Percentiles rank a stretch among this genome's conserved stretches.
Conservation (phyloP, 1,140 invertebrate genomes). For the Cydia pomonella region DNA sequence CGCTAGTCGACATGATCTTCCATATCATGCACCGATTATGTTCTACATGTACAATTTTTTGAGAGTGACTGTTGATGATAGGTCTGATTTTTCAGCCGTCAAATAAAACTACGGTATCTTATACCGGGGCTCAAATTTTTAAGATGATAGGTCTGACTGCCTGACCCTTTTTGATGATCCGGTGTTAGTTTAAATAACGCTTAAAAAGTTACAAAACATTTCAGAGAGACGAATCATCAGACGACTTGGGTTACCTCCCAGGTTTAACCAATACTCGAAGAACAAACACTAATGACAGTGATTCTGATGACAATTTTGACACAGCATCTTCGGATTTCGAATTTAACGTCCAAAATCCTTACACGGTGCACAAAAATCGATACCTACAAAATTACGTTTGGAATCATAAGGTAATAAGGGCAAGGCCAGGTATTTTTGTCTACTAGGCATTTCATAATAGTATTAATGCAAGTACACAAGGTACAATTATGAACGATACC, state of each 20-base stretch:
- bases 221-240: neutral
- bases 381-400: conserved; percentile 66
- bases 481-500: too few species aligned
- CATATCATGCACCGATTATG: too few species aligned
- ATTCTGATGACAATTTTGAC: neutral
- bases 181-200: too few species aligned
- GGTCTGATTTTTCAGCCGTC: too few species aligned
- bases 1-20: too few species aligned
- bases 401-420: conserved; percentile 53
- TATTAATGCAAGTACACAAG: neutral
- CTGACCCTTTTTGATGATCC: too few species aligned
- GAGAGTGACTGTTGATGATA: too few species aligned
- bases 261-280: neutral
- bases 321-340: conserved; percentile 35
- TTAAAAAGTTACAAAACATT: neutral
- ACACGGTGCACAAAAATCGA: conserved; percentile 58
- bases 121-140: too few species aligned
- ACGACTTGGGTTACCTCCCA: neutral
- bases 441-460: neutral
- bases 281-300: neutral
- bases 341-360: conserved; percentile 63
- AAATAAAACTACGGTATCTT: too few species aligned
- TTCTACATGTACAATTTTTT: too few species aligned
- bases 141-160: too few species aligned
- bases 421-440: neutral